Conservation (phyloP, 2,888 invertebrate genomes). For the Orthosia gracilis region DNA sequence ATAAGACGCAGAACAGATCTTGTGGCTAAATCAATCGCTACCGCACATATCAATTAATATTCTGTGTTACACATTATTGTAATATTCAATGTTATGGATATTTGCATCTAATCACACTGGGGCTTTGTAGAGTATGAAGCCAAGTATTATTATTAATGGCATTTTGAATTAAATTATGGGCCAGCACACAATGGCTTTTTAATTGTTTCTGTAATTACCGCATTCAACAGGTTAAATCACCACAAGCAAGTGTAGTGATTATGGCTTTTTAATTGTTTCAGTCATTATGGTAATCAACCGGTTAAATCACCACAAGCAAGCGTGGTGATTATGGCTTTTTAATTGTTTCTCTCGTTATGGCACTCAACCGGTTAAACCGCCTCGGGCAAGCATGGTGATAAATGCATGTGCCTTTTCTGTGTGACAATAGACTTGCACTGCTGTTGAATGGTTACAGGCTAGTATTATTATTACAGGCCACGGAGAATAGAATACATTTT, state of each 20-base stretch:
- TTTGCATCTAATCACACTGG: constrained; percentile 43
- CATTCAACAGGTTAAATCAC: too few relatives aligned
- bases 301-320: too few relatives aligned
- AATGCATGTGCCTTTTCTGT: not conserved
- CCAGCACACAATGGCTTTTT: not conserved
- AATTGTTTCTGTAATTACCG: too few relatives aligned
- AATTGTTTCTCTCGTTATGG: too few relatives aligned
- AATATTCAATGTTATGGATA: constrained; percentile 34
- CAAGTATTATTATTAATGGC: not conserved
- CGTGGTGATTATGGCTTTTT: too few relatives aligned
- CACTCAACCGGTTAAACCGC: not conserved
- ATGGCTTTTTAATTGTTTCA: too few relatives aligned
- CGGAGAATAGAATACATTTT: too few relatives aligned
- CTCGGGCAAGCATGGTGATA: not conserved
- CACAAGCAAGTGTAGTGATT: too few relatives aligned
- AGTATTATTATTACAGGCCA: too few relatives aligned
- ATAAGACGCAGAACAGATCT: constrained; percentile 7
- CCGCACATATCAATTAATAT: constrained; percentile 48
- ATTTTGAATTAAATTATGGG: not conserved
- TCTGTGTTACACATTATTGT: constrained; percentile 35
- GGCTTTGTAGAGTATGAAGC: not conserved
- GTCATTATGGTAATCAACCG: too few relatives aligned
- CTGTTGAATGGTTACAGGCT: too few relatives aligned
- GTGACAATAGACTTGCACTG: too few relatives aligned
- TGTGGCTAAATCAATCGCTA: constrained; percentile 45